phyloP scores from a whole-genome alignment of 2,888 invertebrate genomes.

The Ornithoptera alexandrae region DNA sequence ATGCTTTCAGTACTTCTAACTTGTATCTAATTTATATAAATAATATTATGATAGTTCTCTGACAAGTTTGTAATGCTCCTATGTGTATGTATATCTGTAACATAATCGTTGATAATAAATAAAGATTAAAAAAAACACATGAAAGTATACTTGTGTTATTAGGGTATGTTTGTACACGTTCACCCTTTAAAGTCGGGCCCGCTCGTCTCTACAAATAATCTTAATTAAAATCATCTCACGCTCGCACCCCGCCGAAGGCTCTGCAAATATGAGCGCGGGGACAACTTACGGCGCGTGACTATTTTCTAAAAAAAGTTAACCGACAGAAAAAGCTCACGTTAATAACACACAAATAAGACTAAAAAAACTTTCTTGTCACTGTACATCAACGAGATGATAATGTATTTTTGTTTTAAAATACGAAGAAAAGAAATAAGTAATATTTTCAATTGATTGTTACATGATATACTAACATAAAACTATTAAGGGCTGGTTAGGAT shows the following conservation, averaged over 20 bases:
- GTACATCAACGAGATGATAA: background rate
- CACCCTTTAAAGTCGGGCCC: constrained; percentile 46
- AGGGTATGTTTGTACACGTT: constrained; percentile 68
- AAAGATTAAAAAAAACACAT: background rate
- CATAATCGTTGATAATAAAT: too few species aligned
- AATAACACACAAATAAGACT: background rate
- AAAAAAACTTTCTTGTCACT: background rate
- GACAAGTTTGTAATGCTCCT: too few species aligned
- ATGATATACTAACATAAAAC: background rate
- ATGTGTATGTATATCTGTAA: too few species aligned
- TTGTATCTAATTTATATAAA: too few species aligned
- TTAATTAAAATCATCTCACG: constrained; percentile 76
- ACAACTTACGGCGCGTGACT: constrained; percentile 43
- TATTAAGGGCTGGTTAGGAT: background rate
- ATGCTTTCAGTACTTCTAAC: too few species aligned
- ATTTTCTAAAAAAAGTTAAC: constrained; percentile 8
- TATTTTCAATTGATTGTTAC: background rate
- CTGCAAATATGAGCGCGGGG: constrained; percentile 52
- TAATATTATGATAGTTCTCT: too few species aligned
- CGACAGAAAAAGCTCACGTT: background rate
- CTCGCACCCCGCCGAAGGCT: constrained; percentile 48
- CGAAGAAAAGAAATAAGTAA: background rate
- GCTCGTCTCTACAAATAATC: constrained; percentile 67
- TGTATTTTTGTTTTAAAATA: background rate
- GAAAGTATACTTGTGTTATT: constrained; percentile 35